These are phyloP conservation scores for Limosa lapponica DNA, from an alignment of 2,797 vertebrate species.

Conservation along the genomic window DNA sequence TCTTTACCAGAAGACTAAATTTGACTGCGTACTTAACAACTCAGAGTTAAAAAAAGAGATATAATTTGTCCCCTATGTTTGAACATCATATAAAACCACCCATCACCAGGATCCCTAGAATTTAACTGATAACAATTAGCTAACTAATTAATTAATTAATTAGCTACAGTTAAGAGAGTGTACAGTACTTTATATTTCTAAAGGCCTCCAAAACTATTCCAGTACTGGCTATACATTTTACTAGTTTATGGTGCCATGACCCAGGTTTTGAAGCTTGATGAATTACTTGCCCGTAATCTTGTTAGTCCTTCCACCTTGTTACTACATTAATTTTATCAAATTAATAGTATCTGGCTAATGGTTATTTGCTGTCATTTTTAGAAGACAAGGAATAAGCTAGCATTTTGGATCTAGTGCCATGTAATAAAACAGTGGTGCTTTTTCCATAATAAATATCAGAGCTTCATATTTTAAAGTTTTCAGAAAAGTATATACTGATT, in stretches of 20 bases:
- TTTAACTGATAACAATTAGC: neutral
- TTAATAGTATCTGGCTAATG: neutral
- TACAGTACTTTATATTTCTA: neutral
- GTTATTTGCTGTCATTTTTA: neutral
- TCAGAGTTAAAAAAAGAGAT: neutral
- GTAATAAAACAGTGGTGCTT: neutral
- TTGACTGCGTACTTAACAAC: neutral
- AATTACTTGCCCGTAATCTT: neutral
- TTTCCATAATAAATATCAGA: neutral
- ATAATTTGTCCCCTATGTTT: neutral
- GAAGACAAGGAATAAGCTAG: neutral
- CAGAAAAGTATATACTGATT: neutral
- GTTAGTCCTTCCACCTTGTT: neutral
- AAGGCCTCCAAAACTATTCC: neutral
- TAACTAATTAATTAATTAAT: too few species aligned
- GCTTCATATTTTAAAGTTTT: neutral
- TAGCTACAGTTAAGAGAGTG: too few species aligned
- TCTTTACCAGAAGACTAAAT: neutral
- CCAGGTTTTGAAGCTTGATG: neutral
- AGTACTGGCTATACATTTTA: neutral
- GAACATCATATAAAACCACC: neutral
- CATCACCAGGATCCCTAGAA: neutral
- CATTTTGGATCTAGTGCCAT: neutral
- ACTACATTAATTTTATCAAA: neutral
- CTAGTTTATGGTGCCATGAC: neutral